phyloP scores from a whole-genome alignment of 2,113 vertebrate genomes.

The Podarcis muralis region DNA sequence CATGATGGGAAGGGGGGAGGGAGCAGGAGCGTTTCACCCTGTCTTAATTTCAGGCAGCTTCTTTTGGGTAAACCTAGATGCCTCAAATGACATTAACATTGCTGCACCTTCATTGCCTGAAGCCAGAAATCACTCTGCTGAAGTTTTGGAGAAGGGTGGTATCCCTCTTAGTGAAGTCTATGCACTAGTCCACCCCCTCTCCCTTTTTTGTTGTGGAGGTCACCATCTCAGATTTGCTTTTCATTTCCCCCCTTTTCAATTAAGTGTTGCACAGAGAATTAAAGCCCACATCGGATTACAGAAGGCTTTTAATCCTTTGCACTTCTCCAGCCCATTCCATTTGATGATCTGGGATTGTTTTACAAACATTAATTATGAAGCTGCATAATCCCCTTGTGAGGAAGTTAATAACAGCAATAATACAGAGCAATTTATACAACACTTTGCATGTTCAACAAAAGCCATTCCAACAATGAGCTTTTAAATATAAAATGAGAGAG shows the following conservation, averaged over 20 bases:
- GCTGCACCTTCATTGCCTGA: background rate
- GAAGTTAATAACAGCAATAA: conserved; percentile 61
- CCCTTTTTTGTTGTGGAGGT: background rate
- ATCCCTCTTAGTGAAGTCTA: conserved; percentile 32
- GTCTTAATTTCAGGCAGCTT: background rate
- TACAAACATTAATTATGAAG: conserved; percentile 60
- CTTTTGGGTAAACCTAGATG: background rate
- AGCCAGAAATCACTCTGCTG: conserved; percentile 26
- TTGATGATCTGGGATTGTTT: conserved; percentile 49
- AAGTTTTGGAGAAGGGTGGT: background rate
- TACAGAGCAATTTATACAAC: conserved; percentile 35
- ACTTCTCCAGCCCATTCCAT: conserved; percentile 41
- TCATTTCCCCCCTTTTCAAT: conserved; percentile 53
- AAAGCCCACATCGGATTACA: conserved; percentile 62
- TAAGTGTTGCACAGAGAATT: conserved; percentile 49
- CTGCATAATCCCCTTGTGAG: conserved; percentile 48
- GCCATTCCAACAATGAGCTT: conserved; percentile 38
- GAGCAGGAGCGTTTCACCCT: too few species aligned
- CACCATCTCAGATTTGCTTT: conserved; percentile 53
- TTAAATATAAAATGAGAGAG: conserved; percentile 22
- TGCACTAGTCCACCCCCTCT: conserved; percentile 26
- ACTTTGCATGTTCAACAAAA: conserved; percentile 60
- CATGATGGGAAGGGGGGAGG: too few species aligned
- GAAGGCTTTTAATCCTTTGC: conserved; percentile 61
- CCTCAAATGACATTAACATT: conserved; percentile 13